Conservation (phyloP, 2,797 vertebrate genomes). For the Paguma larvata region DNA sequence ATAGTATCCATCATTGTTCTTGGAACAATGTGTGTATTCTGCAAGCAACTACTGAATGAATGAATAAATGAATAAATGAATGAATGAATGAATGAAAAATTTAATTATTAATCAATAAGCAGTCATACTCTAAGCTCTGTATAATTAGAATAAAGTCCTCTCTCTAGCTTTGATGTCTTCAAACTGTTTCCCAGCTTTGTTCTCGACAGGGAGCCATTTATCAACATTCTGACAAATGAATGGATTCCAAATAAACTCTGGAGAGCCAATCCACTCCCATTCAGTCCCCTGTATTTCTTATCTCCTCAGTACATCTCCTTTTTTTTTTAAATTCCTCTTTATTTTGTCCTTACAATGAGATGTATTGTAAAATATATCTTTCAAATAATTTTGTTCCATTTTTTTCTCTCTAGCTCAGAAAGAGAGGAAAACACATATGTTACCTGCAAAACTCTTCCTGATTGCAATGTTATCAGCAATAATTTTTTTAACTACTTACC, state of each 20-base stretch:
- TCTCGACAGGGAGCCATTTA: not conserved
- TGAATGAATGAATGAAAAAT: not conserved
- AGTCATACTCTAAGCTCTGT: not conserved
- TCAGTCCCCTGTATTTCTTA: not conserved
- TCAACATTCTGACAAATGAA: not conserved
- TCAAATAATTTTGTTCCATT: not conserved
- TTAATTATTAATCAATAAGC: conserved; percentile 44
- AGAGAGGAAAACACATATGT: not conserved
- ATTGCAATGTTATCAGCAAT: not conserved
- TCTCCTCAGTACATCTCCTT: not conserved
- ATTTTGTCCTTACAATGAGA: not conserved
- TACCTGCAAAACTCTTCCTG: not conserved
- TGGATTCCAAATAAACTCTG: not conserved
- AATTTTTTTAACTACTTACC: not conserved
- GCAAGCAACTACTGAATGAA: not conserved
- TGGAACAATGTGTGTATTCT: not conserved
- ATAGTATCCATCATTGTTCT: not conserved
- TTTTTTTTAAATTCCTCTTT: not conserved
- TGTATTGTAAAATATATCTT: not conserved
- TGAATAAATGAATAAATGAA: conserved; percentile 14
- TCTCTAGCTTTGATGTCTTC: not conserved
- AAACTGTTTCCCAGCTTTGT: not conserved
- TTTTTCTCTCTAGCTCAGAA: not conserved
- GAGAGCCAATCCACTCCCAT: not conserved
- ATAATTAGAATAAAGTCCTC: not conserved